A percentile compares a stretch with the other conserved stretches of the same genome.
Conservation (phyloP, 1,140 invertebrate species). For the Thaumetopoea pityocampa region DNA sequence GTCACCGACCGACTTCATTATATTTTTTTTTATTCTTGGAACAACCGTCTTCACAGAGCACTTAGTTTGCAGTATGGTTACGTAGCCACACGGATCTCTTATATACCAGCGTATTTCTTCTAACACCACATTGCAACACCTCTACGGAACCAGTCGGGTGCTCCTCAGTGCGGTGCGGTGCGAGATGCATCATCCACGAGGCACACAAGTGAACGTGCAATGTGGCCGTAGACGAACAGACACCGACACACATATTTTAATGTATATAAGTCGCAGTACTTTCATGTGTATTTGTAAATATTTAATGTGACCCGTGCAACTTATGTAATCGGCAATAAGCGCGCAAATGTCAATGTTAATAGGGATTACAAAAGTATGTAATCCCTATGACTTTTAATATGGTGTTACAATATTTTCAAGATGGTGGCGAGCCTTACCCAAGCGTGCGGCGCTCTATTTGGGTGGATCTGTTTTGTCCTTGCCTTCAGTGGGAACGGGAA, state of each 20-base stretch:
- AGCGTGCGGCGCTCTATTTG: no score
- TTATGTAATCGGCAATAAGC: slow-evolving; percentile 45
- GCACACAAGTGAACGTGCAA: slow-evolving; percentile 19
- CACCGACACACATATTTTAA: slow-evolving; percentile 9
- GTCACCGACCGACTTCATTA: slow-evolving; percentile 65
- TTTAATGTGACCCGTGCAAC: slow-evolving; percentile 40
- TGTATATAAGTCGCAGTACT: slow-evolving; percentile 15
- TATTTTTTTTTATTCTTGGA: slow-evolving; percentile 35
- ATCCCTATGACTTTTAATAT: slow-evolving; percentile 15
- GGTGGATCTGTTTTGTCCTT: no score
- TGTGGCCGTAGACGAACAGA: slow-evolving; percentile 1
- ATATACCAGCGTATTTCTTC: slow-evolving; percentile 65
- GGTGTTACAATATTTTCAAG: neutral
- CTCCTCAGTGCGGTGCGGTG: slow-evolving; percentile 36
- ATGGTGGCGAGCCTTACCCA: no score
- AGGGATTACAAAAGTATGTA: slow-evolving; percentile 41
- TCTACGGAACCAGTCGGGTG: slow-evolving; percentile 25
- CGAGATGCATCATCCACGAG: slow-evolving; percentile 27
- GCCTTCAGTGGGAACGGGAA: no score
- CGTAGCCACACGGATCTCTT: slow-evolving; percentile 54
- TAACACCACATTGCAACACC: slow-evolving; percentile 61
- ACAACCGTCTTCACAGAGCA: slow-evolving; percentile 43
- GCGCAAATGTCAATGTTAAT: slow-evolving; percentile 61
- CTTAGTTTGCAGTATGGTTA: slow-evolving; percentile 57
- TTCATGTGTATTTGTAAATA: slow-evolving; percentile 37